phyloP scores from a whole-genome alignment of 2,113 vertebrate species.

The Falco punctatus region DNA sequence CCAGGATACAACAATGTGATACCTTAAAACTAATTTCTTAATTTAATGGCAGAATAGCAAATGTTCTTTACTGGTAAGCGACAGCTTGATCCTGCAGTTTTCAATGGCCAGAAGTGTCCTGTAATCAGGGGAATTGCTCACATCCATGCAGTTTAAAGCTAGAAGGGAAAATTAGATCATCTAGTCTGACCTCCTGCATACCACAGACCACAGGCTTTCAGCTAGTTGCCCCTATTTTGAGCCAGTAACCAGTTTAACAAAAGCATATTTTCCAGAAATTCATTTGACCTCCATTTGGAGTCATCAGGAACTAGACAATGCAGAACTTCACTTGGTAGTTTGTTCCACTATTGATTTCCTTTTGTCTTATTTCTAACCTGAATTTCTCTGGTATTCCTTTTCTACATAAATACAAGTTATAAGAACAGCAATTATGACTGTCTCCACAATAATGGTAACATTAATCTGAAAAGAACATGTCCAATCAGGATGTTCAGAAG shows the following conservation, averaged over 20 bases:
- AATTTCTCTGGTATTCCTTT: constrained; percentile 2
- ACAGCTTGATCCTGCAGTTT: not conserved
- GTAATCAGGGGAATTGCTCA: constrained; percentile 14
- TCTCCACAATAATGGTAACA: not conserved
- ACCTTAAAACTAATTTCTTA: not conserved
- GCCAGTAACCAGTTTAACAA: constrained; percentile 43
- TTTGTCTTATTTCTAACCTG: not conserved
- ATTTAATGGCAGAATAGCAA: not conserved
- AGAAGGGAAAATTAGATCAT: constrained; percentile 59
- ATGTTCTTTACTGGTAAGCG: not conserved
- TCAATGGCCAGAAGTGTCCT: not conserved
- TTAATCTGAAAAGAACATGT: not conserved
- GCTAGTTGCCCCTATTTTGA: constrained; percentile 15
- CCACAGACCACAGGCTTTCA: constrained; percentile 62
- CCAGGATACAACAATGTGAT: not conserved
- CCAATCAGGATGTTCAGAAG: not conserved
- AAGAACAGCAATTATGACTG: not conserved
- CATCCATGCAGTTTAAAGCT: constrained; percentile 7
- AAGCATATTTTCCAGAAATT: constrained; percentile 57
- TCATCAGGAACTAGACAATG: constrained; percentile 43
- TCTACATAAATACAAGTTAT: constrained; percentile 11
- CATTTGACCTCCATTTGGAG: constrained; percentile 40
- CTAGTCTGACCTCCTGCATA: constrained; percentile 10
- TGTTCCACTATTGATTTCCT: not conserved
- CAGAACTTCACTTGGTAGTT: not conserved